These are phyloP conservation scores for Tympanoctomys barrerae DNA, from an alignment of 2,797 vertebrate species.

Conservation along the genomic window DNA sequence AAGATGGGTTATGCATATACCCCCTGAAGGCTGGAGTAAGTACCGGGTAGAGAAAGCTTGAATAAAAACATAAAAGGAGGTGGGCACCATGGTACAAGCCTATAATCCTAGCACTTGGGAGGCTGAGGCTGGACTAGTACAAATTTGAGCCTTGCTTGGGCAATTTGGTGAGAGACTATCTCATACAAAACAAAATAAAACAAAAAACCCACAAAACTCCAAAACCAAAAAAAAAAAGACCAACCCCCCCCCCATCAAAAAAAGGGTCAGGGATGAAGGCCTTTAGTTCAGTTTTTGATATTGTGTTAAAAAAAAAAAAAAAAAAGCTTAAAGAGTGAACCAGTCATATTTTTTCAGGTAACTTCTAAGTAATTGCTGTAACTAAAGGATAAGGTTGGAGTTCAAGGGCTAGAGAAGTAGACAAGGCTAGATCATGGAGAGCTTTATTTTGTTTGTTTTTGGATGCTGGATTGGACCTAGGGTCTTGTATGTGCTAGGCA, in stretches of 20 bases:
- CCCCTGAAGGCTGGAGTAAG: background rate
- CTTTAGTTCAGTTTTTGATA: background rate
- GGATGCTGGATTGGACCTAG: background rate
- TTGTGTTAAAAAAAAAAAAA: background rate
- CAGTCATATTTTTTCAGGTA: constrained; percentile 20
- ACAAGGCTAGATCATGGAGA: background rate
- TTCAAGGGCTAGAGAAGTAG: background rate
- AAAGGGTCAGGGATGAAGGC: background rate
- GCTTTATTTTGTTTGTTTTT: background rate
- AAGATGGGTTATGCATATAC: constrained; percentile 33
- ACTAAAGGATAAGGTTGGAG: background rate
- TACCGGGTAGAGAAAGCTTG: background rate
- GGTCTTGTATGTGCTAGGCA: background rate
- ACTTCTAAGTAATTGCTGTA: background rate
- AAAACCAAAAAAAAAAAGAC: no score
- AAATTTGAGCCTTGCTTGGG: background rate
- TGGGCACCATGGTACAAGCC: no score
- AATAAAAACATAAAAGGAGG: constrained; percentile 46
- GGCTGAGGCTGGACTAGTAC: background rate
- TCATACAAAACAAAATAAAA: background rate
- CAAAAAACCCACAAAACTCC: background rate
- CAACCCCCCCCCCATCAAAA: no score
- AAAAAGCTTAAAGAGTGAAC: background rate
- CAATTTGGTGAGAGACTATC: background rate
- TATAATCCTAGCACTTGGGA: background rate